Evolutionary conservation across 2,113 vertebrate species (phyloP), one percentile per base, ranked within the genome.

Genomic region (Fukomys damarensis): DNA sequence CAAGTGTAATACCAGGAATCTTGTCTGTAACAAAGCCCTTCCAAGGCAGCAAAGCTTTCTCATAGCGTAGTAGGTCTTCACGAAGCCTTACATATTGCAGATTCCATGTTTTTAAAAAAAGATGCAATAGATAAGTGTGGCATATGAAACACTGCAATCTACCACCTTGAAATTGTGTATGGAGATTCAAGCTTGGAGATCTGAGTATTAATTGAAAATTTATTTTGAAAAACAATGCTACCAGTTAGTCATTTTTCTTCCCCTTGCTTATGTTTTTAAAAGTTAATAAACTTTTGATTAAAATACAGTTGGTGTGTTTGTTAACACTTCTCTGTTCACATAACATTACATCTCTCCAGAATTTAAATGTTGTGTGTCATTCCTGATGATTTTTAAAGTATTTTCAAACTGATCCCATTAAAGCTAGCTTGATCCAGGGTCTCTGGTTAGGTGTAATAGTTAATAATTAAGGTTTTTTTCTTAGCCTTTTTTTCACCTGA

Each of bases 231-330:
- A 97, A 92, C n/a, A 98, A 98, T 70, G 96, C 98, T 98, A 98
- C 97, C 98, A 98, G 97, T 98, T 98, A 98, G 98, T 98, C 7
- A 13, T 54, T 99, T 99, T 98, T 98, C 98, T 98, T 99, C 98
- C 98, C 99, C 98, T 98, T 98, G 98, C 99, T 99, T 99, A 98
- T 99, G 99, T 98, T 98, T 61, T 61, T 61, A 61, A 61, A n/a
- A n/a, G n/a, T n/a, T n/a, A 61, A 10, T 61, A 61, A 61, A 61
- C 98, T 99, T 99, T 99, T 99, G 99, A 99, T 98, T 99, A 99
- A 98, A 95, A 97, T 96, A 96, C 97, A 96, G 59, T 82, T 82
- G 46, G 87, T 96, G 90, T 98, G 49, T 97, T 98, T 98, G 65
- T 61, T 98, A 94, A 79, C 83, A 86, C 28, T 93, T 81, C 66